Base-by-base conservation (phyloP, 2,888 invertebrate genomes). In the Ophion ventricosus region DNA sequence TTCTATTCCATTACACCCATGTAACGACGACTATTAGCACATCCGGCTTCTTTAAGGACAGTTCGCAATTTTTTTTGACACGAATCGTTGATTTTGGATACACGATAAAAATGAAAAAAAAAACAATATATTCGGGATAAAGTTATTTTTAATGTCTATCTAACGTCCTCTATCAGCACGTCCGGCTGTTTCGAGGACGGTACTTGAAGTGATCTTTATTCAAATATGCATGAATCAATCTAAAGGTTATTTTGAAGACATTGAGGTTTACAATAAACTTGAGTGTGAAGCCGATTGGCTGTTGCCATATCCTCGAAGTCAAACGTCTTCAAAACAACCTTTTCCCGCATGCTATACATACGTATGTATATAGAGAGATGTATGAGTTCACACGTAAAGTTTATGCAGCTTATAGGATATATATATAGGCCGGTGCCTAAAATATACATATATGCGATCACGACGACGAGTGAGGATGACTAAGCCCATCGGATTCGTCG, bases 381-480 rank as follows among this genome's bases (percentile, higher is more conserved):
- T 43, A 23, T 17, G 35, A 20, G 25, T 56, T 29, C 25, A 43
- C 69, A 70, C 64, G 25, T 59, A 23, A 26, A 25, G 54, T 59
- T 57, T 43, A 74, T 63, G 59, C 56, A 63, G 43, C 59, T 61
- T 49, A 35, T n/a, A 17, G 10, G 56, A n/a, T 25, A 35, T 40
- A 72, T 59, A 59, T 64, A 66, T 40, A 63, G 49, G 17, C 17
- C 7, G 49, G 25, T 49, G 43, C 49, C 67, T 43, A 10, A 49
- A 66, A 26, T 17, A 35, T 57, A 70, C 64, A 61, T 72, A 73
- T 66, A 80, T 67, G 70, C 79, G 61, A 84, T 72, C 75, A 57
- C 84, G 72, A 84, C 84, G 77, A 82, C 82, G 73, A 73, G 83
- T 25, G 82, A 84, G 84, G 67, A 84, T 84, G 84, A 84, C 79